Base-by-base conservation (phyloP, 2,888 invertebrate genomes). In the Ormyrus labotus region DNA sequence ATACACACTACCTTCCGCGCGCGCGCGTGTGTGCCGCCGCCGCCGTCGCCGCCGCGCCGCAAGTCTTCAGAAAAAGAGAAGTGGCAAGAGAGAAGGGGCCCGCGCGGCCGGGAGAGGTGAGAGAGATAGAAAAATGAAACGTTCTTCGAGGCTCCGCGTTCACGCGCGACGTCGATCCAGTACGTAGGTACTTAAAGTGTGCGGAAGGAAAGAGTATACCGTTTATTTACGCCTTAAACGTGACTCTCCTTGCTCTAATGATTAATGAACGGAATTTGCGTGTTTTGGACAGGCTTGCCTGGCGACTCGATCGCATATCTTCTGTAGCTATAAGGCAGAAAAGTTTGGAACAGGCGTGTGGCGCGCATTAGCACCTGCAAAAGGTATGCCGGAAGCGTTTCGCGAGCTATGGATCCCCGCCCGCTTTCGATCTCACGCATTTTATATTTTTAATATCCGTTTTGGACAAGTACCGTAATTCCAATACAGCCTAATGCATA, bases 161-260 rank as follows among this genome's bases (percentile, higher is more conserved):
- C 65, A 51, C 34, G 57, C 10, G 57, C 5, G 60, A 60, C 7
- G 60, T 58, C 70, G 48, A 58, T 57, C 48, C 70, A 68, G 58
- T 11, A 58, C 67, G 13, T 34, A 64, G 9, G 19, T 53, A 34
- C 10, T 11, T 13, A 67, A 19, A 7, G 7, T 6, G 55, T 70
- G 9, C 61, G 76, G 65, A 65, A 74, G 75, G 75, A 75, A 75
- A 68, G 68, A 51, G 67, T 60, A 4, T 34, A 75, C 75, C 77
- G 77, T 77, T 77, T 77, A 70, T 77, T 77, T 77, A 70, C 63
- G 69, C 67, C 60, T 60, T 45, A 69, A 61, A 63, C 77, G 69
- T 64, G 55, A 47, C 9, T n/a, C 11, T 53, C 58, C 45, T 67
- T 51, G 19, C 55, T 68, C 6, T 19, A 60, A 75, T 75, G 67